Percentiles rank a stretch among this genome's conserved stretches.
Conservation (phyloP, 2,113 vertebrate genomes). For the Campylorhamphus procurvoides region DNA sequence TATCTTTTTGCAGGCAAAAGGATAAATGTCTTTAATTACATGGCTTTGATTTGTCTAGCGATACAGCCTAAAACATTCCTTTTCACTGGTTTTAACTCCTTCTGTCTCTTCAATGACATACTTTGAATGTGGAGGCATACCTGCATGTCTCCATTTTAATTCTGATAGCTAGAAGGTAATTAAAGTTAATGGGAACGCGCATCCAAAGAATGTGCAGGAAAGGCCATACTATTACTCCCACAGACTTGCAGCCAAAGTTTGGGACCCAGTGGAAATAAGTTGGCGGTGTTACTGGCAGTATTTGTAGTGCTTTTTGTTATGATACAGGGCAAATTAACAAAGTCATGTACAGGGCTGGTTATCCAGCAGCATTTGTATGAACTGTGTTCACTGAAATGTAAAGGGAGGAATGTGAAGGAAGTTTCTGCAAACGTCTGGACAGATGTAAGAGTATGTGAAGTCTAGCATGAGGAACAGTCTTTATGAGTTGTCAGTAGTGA, state of each 20-base stretch:
- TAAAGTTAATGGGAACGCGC: not conserved
- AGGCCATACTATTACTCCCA: not conserved
- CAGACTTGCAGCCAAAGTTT: not conserved
- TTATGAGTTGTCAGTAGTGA: not conserved
- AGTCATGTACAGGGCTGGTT: not conserved
- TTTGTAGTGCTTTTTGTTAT: not conserved
- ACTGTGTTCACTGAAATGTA: accelerated
- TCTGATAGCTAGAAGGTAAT: not conserved
- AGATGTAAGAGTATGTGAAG: not conserved
- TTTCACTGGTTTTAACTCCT: not conserved
- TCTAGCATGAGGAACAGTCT: not conserved
- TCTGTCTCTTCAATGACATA: not conserved
- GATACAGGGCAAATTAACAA: not conserved
- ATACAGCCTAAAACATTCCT: not conserved
- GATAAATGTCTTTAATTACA: not conserved
- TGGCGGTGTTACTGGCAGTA: not conserved
- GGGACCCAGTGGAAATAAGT: not conserved
- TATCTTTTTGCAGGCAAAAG: not conserved
- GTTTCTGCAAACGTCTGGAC: not conserved
- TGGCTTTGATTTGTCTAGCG: not conserved
- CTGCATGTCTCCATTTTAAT: not conserved
- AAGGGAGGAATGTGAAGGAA: not conserved
- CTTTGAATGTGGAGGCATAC: not conserved
- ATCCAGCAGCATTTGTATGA: not conserved
- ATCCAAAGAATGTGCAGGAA: not conserved